Base-by-base conservation (phyloP, 2,888 invertebrate species). In the Plusia festucae region DNA sequence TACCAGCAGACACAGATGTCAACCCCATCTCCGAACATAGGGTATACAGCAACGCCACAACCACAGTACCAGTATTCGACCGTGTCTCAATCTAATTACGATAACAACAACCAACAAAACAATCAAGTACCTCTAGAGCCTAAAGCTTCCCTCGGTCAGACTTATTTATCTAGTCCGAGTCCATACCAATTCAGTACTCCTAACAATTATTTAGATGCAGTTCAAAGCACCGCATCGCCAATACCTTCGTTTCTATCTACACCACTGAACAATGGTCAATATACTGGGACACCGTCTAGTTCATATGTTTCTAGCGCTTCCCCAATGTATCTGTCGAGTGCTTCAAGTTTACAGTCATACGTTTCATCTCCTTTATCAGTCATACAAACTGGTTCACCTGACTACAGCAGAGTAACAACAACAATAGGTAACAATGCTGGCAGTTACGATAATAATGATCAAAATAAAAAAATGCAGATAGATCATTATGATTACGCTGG, bases 401-500 rank as follows among this genome's bases (percentile, higher is more conserved):
- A 92, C 70, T 94, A 92, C 65, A 85, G 88, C 68, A 88, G 90
- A 79, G 82, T 88, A 4, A 87, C 90, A 16, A 84, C 91, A 20
- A 92, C 91, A 0, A 76, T 87, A 1, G 88, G 85, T 34, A 91
- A 85, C 68, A 91, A 88, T 76, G 76, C 80, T 1, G 70, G 85
- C 7, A 87, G 76, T 65, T 93, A 88, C 65, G 90, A 91, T 15
- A 87, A 66, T 49, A 89, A 84, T 71, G 90, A 91, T 5, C 76
- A 79, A 16, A 88, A 83, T 73, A 92, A 93, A 77, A 91, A 91
- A 68, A 87, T 93, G 72, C 90, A 91, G 76, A 91, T 93, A 59
- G 93, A 94, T 74, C 93, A 94, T 81, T 95, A 92, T 66, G 93
- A 95, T 72, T 95, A 94, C 71, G 90, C 93, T 16, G 91, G 87